Percentiles rank a stretch among this genome's conserved stretches.
phyloP scores from a whole-genome alignment of 2,113 vertebrate species.

The Halichoerus grypus region DNA sequence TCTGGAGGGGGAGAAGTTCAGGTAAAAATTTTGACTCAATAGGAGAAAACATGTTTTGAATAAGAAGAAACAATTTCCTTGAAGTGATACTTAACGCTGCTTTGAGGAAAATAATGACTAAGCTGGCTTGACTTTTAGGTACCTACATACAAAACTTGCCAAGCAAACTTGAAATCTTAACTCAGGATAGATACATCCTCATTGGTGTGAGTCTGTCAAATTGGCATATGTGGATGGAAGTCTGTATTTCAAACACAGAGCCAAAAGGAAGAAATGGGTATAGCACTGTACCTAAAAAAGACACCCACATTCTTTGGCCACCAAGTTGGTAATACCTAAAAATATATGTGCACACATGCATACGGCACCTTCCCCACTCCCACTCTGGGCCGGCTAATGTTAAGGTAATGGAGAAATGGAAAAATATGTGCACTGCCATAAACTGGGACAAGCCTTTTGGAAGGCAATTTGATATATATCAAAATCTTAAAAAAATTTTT shows the following conservation, averaged over 20 bases:
- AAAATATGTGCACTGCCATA: background rate
- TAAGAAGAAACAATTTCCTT: background rate
- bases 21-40: background rate
- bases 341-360: background rate
- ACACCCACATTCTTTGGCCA: background rate
- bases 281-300: background rate
- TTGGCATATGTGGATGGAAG: background rate
- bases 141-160: background rate
- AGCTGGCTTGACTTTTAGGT: background rate
- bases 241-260: conserved; percentile 9
- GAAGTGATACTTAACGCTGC: background rate
- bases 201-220: background rate
- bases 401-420: background rate
- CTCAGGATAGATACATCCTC: background rate
- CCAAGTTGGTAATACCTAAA: conserved; percentile 12
- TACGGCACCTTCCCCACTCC: rapidly evolving
- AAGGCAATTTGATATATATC: background rate
- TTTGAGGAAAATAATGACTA: conserved; percentile 47
- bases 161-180: conserved; percentile 5
- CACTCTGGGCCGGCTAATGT: background rate
- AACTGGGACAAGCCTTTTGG: background rate
- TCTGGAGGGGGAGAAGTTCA: background rate
- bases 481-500: background rate
- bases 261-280: background rate
- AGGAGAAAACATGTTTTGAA: conserved; percentile 26